Evolutionary conservation across 2,113 vertebrate species (phyloP).

Genomic region (Colinus virginianus): DNA sequence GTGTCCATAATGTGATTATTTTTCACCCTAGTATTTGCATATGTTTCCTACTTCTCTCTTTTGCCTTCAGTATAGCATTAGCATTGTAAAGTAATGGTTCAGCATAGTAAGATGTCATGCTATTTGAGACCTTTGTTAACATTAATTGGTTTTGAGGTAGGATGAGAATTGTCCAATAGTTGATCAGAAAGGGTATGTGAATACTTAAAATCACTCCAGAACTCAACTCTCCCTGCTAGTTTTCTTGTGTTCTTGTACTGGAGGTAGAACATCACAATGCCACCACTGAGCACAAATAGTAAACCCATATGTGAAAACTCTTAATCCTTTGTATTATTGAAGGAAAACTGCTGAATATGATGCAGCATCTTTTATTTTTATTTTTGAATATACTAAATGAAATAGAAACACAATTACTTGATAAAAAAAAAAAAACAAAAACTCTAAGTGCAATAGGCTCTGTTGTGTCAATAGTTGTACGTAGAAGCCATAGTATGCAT

Average conservation of each 20-base stretch:
- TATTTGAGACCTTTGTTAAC: conserved; percentile 9
- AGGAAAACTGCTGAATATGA: neutral
- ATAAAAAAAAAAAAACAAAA: neutral
- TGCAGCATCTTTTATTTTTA: neutral
- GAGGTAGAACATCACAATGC: neutral
- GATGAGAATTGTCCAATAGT: neutral
- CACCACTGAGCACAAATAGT: neutral
- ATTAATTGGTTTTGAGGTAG: neutral
- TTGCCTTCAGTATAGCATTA: neutral
- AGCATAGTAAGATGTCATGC: neutral
- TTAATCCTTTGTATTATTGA: neutral
- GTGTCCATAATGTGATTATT: conserved; percentile 26
- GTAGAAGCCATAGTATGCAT: neutral
- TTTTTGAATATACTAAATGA: neutral
- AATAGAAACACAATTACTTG: neutral
- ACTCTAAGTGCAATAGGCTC: neutral
- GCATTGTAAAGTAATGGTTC: neutral
- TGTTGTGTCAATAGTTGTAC: neutral
- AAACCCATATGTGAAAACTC: neutral
- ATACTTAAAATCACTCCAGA: neutral
- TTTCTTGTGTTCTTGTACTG: neutral
- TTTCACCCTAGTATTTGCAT: conserved; percentile 5
- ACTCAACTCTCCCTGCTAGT: accelerated
- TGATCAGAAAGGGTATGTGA: neutral
- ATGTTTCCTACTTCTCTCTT: neutral